Percentiles rank a stretch among this genome's conserved stretches.
Conservation (phyloP, 1,140 invertebrate species). For the Amphibalanus amphitrite region DNA sequence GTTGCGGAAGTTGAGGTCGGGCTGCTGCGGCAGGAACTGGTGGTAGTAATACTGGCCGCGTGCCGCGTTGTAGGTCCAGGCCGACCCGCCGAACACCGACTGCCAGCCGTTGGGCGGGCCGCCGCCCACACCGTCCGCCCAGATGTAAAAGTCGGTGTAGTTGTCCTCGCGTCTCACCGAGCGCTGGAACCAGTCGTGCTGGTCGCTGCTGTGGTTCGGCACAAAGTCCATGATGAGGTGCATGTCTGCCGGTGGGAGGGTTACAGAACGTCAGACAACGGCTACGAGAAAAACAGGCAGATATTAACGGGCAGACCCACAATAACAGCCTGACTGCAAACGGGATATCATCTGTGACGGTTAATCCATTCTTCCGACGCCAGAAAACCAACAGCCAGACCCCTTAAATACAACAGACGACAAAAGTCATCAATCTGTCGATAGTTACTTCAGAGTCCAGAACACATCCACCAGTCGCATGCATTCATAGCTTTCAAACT, state of each 20-base stretch:
- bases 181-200: conserved; percentile 19
- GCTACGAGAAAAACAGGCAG: too few species aligned
- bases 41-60: conserved; percentile 55
- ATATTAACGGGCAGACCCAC: too few species aligned
- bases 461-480: too few species aligned
- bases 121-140: conserved; percentile 15
- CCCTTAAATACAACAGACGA: too few species aligned
- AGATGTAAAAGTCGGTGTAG: conserved; percentile 20
- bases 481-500: too few species aligned
- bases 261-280: conserved; percentile 15
- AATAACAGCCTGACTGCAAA: too few species aligned
- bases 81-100: conserved; percentile 28
- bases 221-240: conserved; percentile 67
- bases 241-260: conserved; percentile 31
- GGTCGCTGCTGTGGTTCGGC: conserved; percentile 38
- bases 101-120: conserved; percentile 16
- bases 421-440: too few species aligned
- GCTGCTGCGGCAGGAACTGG: conserved; percentile 47
- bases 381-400: too few species aligned
- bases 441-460: too few species aligned
- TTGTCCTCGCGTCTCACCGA: conserved; percentile 13
- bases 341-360: too few species aligned
- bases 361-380: too few species aligned
- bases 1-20: conserved; percentile 54
- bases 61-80: conserved; percentile 47